These are phyloP conservation scores for Elgonia sp. DNA, from an alignment of 2,888 invertebrate species.

Conservation along the genomic window DNA sequence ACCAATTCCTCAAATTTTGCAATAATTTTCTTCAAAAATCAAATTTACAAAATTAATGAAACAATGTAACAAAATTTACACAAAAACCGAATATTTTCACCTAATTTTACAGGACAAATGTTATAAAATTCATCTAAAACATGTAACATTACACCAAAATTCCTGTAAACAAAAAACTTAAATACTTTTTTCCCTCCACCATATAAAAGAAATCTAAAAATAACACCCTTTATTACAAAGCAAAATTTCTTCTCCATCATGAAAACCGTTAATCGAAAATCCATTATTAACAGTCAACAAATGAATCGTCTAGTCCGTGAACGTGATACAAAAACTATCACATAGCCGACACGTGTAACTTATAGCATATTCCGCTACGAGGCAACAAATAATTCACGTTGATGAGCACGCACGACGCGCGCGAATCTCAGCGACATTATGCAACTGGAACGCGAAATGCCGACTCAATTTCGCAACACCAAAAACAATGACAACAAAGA, in stretches of 20 bases:
- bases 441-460: neutral
- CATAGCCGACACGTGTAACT: neutral
- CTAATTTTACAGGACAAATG: no score
- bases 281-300: slow-evolving; percentile 5
- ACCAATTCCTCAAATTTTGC: no score
- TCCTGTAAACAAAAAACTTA: no score
- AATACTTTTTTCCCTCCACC: neutral
- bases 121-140: no score
- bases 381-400: neutral
- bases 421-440: slow-evolving; percentile 10
- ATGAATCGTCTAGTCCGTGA: neutral
- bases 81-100: no score
- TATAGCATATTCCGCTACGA: neutral
- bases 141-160: no score
- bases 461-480: neutral
- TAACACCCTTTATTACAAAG: neutral
- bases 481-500: neutral
- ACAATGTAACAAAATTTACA: no score
- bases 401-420: no score
- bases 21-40: no score
- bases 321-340: slow-evolving; percentile 1
- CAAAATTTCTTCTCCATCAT: no score
- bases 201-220: neutral
- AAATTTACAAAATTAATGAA: no score
- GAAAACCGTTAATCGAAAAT: neutral